Evolutionary conservation across 2,113 vertebrate species (phyloP).

Genomic region (Bubalus kerabau): DNA sequence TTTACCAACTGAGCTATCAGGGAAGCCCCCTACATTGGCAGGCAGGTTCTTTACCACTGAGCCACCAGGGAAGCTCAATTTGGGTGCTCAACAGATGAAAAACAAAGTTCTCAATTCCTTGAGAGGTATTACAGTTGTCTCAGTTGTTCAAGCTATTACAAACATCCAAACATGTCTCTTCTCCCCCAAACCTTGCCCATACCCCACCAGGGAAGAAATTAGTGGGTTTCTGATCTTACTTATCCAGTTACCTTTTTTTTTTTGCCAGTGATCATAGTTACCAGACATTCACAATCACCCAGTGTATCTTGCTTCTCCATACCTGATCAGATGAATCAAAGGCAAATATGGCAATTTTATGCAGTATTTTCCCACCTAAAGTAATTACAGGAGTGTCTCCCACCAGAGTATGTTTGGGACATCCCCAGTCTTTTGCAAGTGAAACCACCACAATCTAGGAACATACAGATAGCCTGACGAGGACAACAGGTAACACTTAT

Average conservation of each 20-base stretch:
- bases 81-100: not conserved
- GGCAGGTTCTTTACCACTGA: not conserved
- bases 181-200: not conserved
- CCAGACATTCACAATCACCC: not conserved
- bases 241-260: not conserved
- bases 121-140: not conserved
- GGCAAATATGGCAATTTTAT: not conserved
- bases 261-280: not conserved
- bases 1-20: not conserved
- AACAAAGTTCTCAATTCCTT: not conserved
- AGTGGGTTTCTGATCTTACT: not conserved
- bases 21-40: not conserved
- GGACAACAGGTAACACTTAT: not conserved
- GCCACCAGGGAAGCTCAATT: not conserved
- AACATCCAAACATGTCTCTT: not conserved
- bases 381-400: not conserved
- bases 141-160: not conserved
- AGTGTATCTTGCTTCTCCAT: not conserved
- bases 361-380: not conserved
- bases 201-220: not conserved
- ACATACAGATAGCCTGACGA: not conserved
- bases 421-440: not conserved
- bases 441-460: not conserved
- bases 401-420: accelerated
- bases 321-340: not conserved